Conservation (phyloP, 2,888 invertebrate species). For the Sesamia inferens region DNA sequence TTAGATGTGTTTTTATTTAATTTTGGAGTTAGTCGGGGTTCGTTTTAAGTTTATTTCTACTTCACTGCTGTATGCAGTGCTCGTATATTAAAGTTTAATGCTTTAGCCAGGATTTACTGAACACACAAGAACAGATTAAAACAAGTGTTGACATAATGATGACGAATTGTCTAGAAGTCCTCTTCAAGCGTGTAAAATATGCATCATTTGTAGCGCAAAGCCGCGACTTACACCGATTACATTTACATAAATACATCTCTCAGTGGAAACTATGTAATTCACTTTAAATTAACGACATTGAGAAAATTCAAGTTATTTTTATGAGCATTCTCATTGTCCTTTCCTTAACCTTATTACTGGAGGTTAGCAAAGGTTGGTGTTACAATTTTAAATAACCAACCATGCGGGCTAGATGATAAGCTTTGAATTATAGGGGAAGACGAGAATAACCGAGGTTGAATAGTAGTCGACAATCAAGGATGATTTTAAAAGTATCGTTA, state of each 20-base stretch:
- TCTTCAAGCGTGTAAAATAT: slow-evolving; percentile 51
- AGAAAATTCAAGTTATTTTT: slow-evolving; percentile 45
- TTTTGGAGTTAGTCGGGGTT: background rate
- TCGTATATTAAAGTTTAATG: slow-evolving; percentile 13
- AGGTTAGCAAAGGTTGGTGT: slow-evolving; percentile 39
- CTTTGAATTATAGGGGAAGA: slow-evolving; percentile 60
- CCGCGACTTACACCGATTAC: slow-evolving; percentile 28
- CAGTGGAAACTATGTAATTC: slow-evolving; percentile 34
- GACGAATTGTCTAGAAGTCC: slow-evolving; percentile 56
- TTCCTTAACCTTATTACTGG: slow-evolving; percentile 60
- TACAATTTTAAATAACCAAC: slow-evolving; percentile 43
- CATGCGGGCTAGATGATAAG: slow-evolving; percentile 66
- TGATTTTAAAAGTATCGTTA: background rate
- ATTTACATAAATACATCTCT: slow-evolving; percentile 52
- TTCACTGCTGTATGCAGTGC: slow-evolving; percentile 14
- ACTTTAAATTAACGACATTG: slow-evolving; percentile 41
- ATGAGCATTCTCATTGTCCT: slow-evolving; percentile 53
- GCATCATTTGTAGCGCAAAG: slow-evolving; percentile 48
- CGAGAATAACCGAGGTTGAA: slow-evolving; percentile 55
- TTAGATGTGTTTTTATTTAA: background rate
- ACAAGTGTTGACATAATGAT: slow-evolving; percentile 52
- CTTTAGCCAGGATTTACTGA: slow-evolving; percentile 34
- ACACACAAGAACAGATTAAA: slow-evolving; percentile 37
- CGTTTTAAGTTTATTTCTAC: slow-evolving; percentile 21
- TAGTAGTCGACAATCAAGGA: slow-evolving; percentile 30